Percentiles rank a stretch among this genome's conserved stretches.
Evolutionary conservation across 2,797 vertebrate species (phyloP).

Genomic region (Perodicticus potto): DNA sequence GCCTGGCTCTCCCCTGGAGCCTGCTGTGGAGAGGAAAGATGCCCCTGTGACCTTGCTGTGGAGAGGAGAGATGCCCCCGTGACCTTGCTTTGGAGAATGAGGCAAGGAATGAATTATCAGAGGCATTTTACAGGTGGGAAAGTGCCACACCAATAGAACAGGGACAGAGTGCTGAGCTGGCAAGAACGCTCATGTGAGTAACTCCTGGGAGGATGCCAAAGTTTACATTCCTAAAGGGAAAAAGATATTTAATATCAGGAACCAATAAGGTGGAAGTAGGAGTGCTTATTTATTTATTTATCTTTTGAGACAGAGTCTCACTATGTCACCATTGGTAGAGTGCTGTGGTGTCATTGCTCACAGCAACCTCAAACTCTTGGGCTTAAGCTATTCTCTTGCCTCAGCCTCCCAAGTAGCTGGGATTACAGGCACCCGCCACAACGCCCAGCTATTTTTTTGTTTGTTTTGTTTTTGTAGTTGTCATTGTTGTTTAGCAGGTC

Average conservation of each 20-base stretch:
- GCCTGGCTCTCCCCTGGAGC: not conserved
- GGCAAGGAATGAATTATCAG: not conserved
- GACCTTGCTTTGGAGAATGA: not conserved
- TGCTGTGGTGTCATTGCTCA: too few relatives aligned
- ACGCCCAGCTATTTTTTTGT: too few relatives aligned
- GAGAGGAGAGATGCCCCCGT: too few relatives aligned
- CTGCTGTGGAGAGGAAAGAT: not conserved
- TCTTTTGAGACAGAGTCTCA: too few relatives aligned
- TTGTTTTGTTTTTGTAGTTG: too few relatives aligned
- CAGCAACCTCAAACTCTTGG: too few relatives aligned
- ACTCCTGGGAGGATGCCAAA: not conserved
- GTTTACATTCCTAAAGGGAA: not conserved
- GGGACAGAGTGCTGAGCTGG: not conserved
- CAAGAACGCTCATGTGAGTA: not conserved
- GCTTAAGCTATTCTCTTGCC: too few relatives aligned
- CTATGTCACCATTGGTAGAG: too few relatives aligned
- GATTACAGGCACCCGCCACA: too few relatives aligned
- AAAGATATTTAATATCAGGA: not conserved
- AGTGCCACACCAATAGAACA: not conserved
- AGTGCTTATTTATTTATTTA: too few relatives aligned
- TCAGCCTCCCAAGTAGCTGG: too few relatives aligned
- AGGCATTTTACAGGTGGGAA: not conserved
- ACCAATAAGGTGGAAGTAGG: not conserved
- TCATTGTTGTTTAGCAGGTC: too few relatives aligned
- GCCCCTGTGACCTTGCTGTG: not conserved